Evolutionary conservation across 2,113 vertebrate genomes (phyloP).

Genomic region (Etheostoma spectabile): DNA sequence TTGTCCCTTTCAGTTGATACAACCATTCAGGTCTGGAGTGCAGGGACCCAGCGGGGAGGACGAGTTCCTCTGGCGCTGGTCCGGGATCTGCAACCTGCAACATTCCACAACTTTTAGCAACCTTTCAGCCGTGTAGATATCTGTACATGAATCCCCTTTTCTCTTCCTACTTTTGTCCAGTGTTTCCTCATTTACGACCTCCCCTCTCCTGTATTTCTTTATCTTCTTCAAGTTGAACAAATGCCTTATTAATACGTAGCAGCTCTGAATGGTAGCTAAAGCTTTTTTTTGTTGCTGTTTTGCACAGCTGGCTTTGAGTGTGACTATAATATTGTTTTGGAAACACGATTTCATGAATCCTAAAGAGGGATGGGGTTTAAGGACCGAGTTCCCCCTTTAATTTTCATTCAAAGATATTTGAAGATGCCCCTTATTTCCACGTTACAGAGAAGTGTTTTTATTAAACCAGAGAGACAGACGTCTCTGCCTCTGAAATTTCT

Average conservation of each 20-base stretch:
- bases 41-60: conserved; percentile 12
- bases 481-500: conserved; percentile 34
- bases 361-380: neutral
- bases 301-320: conserved; percentile 72
- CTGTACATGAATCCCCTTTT: conserved; percentile 45
- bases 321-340: conserved; percentile 18
- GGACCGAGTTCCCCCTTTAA: neutral
- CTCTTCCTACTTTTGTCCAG: neutral
- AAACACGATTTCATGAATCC: conserved; percentile 18
- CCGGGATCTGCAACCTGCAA: conserved; percentile 85
- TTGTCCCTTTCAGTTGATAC: conserved; percentile 7
- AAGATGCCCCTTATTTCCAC: conserved; percentile 20
- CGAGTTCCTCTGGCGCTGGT: conserved; percentile 67
- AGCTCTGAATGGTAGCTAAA: conserved; percentile 76
- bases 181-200: neutral
- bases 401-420: conserved; percentile 19
- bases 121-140: conserved; percentile 87
- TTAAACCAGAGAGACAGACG: conserved; percentile 36
- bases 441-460: conserved; percentile 47
- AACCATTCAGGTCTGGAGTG: conserved; percentile 37
- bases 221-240: conserved; percentile 85
- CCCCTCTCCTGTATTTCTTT: conserved; percentile 44
- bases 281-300: conserved; percentile 70
- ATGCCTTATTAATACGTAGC: conserved; percentile 84
- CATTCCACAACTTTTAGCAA: conserved; percentile 90